phyloP scores from a whole-genome alignment of 2,113 vertebrate species.

The Cromileptes altivelis region DNA sequence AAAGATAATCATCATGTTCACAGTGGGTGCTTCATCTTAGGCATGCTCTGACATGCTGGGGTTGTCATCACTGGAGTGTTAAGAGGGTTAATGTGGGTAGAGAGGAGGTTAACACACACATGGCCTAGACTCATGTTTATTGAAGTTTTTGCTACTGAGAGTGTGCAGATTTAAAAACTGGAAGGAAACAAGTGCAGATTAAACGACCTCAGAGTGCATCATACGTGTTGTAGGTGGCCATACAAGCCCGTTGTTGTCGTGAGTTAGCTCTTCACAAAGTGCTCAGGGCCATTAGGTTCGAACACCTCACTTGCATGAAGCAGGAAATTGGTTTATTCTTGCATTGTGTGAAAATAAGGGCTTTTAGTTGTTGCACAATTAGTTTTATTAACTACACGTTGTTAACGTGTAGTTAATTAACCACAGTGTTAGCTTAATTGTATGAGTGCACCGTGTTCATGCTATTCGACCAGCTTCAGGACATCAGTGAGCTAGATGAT shows the following conservation, averaged over 20 bases:
- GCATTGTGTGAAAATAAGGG: neutral
- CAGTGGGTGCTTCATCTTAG: slow-evolving; percentile 14
- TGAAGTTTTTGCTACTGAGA: neutral
- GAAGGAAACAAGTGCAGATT: neutral
- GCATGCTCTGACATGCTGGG: slow-evolving; percentile 11
- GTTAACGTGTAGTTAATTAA: neutral
- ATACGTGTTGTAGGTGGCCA: neutral
- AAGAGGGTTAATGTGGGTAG: slow-evolving; percentile 39
- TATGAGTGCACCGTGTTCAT: neutral
- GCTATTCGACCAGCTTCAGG: neutral
- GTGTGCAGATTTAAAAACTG: neutral
- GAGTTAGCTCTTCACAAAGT: neutral
- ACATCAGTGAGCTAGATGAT: neutral
- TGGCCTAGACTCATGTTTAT: neutral
- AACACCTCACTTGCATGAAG: neutral
- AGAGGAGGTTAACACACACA: slow-evolving; percentile 11
- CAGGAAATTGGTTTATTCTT: neutral
- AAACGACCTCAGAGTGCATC: neutral
- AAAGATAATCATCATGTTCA: slow-evolving; percentile 47
- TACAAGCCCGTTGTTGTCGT: neutral
- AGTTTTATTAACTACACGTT: neutral
- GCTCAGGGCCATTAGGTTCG: neutral
- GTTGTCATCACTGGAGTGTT: slow-evolving; percentile 36
- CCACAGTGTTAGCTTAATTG: neutral
- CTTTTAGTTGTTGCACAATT: neutral